A percentile compares a stretch with the other conserved stretches of the same genome.
These are phyloP conservation scores for Ornithorhynchus anatinus DNA, from an alignment of 2,113 vertebrate species.

Conservation along the genomic window DNA sequence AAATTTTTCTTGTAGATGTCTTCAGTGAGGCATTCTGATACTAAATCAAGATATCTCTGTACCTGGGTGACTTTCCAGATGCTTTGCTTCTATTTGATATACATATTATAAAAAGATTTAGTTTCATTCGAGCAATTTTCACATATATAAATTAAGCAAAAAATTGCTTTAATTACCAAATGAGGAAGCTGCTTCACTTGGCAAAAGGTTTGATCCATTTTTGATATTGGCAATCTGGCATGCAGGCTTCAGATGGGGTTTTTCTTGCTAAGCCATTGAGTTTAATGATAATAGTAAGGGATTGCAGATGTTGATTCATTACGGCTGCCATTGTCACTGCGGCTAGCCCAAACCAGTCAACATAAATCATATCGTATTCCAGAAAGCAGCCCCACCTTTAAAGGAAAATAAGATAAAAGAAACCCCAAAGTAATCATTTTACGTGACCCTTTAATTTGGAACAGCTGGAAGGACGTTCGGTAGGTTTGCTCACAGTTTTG, in stretches of 20 bases:
- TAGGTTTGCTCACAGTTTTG: background rate
- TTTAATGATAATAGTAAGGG: constrained; percentile 42
- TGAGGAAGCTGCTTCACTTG: constrained; percentile 54
- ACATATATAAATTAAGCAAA: constrained; percentile 60
- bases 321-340: background rate
- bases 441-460: background rate
- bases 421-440: background rate
- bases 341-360: constrained; percentile 2
- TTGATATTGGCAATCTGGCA: constrained; percentile 41
- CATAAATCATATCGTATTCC: constrained; percentile 3
- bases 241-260: constrained; percentile 17
- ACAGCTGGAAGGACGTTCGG: background rate
- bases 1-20: background rate
- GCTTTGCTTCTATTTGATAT: background rate
- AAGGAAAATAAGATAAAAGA: background rate
- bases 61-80: constrained; percentile 11
- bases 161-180: constrained; percentile 63
- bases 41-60: constrained; percentile 11
- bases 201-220: constrained; percentile 38
- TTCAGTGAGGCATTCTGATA: background rate
- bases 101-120: background rate
- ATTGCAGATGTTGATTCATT: constrained; percentile 25
- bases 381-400: background rate
- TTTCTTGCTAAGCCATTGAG: constrained; percentile 4
- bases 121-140: constrained; percentile 58